Conservation (phyloP, 2,797 vertebrate species). For the Pangasius mekongensis region DNA sequence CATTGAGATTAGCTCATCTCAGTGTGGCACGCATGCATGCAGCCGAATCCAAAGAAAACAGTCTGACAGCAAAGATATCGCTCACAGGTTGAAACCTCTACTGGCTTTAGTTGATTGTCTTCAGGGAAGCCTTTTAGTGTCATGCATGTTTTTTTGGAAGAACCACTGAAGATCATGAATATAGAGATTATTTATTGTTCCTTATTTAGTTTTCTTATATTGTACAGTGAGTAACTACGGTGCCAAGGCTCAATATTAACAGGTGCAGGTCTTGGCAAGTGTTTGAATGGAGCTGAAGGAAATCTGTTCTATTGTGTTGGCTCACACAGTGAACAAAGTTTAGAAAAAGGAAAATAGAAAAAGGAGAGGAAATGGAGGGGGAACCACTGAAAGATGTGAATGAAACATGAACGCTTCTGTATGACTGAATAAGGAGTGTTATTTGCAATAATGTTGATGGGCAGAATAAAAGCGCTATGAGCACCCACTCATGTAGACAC, state of each 20-base stretch:
- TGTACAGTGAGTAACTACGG: not conserved
- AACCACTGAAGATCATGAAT: not conserved
- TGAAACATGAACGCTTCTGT: conserved; percentile 34
- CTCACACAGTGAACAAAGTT: conserved; percentile 31
- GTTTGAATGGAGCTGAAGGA: conserved; percentile 35
- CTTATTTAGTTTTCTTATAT: not conserved
- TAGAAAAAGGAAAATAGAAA: conserved; percentile 23
- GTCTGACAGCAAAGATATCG: not conserved
- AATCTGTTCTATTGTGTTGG: conserved; percentile 49
- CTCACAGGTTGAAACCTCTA: not conserved
- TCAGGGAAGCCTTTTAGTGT: not conserved
- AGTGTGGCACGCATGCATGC: not conserved
- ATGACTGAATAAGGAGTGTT: not conserved
- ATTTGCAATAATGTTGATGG: conserved; percentile 1
- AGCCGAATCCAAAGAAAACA: not conserved
- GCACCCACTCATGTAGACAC: conserved; percentile 45
- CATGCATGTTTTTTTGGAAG: not conserved
- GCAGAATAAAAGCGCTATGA: conserved; percentile 28
- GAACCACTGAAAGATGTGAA: conserved; percentile 36
- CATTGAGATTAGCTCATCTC: not conserved
- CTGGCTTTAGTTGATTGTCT: not conserved
- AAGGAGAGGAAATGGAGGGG: conserved; percentile 31
- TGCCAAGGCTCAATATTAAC: conserved; percentile 35
- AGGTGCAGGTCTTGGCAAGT: conserved; percentile 47
- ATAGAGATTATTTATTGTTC: not conserved